Evolutionary conservation across 2,888 invertebrate species (phyloP).

Genomic region (Anticlea derivata): DNA sequence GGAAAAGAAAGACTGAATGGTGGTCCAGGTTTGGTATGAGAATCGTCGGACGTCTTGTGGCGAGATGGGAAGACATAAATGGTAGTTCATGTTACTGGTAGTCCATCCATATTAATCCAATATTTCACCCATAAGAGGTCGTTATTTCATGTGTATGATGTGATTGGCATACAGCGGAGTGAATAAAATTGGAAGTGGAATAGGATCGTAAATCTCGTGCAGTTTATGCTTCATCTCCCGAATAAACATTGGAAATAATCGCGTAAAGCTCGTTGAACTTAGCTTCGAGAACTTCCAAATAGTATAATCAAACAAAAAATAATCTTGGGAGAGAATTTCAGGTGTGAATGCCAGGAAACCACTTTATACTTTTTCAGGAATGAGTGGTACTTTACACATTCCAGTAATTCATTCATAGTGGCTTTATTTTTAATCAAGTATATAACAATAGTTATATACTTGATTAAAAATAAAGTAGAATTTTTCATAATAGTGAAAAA

Average conservation of each 20-base stretch:
- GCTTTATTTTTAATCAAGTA: neutral
- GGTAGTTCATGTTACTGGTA: no score
- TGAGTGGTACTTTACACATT: neutral
- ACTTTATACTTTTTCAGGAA: constrained; percentile 3
- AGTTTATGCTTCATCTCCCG: constrained; percentile 17
- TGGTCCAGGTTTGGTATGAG: no score
- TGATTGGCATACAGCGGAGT: constrained; percentile 4
- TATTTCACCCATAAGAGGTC: constrained; percentile 1
- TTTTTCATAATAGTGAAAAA: no score
- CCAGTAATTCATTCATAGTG: neutral
- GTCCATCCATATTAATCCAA: no score
- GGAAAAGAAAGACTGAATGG: no score
- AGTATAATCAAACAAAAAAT: constrained; percentile 1
- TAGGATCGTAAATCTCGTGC: constrained; percentile 9
- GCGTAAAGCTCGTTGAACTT: constrained; percentile 17
- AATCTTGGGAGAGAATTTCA: neutral
- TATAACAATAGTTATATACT: no score
- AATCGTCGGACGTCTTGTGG: no score
- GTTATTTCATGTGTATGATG: constrained; percentile 12
- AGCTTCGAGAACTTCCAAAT: constrained; percentile 7
- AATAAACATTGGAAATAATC: constrained; percentile 17
- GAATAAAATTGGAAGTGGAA: constrained; percentile 17
- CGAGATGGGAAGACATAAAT: no score
- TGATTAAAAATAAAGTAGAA: no score
- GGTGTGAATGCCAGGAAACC: constrained; percentile 4